A percentile compares a stretch with the other conserved stretches of the same genome.
Evolutionary conservation across 1,140 invertebrate genomes (phyloP).

Genomic region (Macrobrachium rosenbergii): DNA sequence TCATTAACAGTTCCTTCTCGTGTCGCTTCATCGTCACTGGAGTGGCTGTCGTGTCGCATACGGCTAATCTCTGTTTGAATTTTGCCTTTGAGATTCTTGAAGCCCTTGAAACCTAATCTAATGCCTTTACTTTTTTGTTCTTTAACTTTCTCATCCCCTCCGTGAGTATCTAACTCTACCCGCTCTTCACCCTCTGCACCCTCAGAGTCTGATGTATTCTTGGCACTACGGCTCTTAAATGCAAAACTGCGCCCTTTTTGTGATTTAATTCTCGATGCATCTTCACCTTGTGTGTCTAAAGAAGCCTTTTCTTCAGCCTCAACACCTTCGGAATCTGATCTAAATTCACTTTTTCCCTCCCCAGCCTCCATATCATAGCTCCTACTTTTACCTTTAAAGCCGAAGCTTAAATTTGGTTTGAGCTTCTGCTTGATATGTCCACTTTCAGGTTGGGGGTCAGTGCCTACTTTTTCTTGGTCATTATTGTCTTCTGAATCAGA

Average conservation of each 20-base stretch:
- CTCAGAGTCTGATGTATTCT: slow-evolving; percentile 56
- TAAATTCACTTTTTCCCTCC: slow-evolving; percentile 52
- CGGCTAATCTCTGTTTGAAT: slow-evolving; percentile 57
- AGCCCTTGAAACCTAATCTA: slow-evolving; percentile 54
- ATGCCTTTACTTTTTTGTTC: slow-evolving; percentile 57
- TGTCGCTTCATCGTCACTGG: slow-evolving; percentile 52
- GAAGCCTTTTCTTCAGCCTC: slow-evolving; percentile 48
- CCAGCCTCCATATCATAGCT: slow-evolving; percentile 48
- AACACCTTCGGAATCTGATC: slow-evolving; percentile 53
- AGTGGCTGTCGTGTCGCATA: slow-evolving; percentile 60
- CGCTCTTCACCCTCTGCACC: slow-evolving; percentile 48
- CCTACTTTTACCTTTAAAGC: slow-evolving; percentile 54
- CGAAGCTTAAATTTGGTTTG: slow-evolving; percentile 54
- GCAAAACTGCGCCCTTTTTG: slow-evolving; percentile 46
- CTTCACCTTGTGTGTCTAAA: slow-evolving; percentile 45
- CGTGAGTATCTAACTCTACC: slow-evolving; percentile 49
- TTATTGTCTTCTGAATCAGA: slow-evolving; percentile 60
- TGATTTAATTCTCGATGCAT: slow-evolving; percentile 12
- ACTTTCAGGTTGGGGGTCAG: slow-evolving; percentile 35
- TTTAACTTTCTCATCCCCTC: slow-evolving; percentile 52
- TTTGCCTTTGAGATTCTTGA: slow-evolving; percentile 61
- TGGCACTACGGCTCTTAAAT: slow-evolving; percentile 46
- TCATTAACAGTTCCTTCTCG: slow-evolving; percentile 34
- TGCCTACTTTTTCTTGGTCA: slow-evolving; percentile 46
- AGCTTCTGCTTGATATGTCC: slow-evolving; percentile 43